Conservation (phyloP, 2,113 vertebrate species). For the Collichthys lucidus region DNA sequence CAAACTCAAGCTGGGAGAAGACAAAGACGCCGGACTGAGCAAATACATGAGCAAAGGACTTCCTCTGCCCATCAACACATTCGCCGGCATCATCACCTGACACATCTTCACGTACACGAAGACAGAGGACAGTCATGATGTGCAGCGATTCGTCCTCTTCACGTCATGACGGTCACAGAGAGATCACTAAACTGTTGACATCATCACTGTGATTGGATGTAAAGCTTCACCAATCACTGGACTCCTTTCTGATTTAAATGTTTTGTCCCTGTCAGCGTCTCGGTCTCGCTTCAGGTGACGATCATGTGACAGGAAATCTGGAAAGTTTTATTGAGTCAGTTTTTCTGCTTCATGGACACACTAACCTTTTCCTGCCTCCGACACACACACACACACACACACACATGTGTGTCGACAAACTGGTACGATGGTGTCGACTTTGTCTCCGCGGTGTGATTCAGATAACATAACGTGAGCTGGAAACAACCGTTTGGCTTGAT, state of each 20-base stretch:
- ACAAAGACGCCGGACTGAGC: slow-evolving; percentile 80
- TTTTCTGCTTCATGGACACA: slow-evolving; percentile 41
- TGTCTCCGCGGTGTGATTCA: neutral
- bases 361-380: slow-evolving; percentile 52
- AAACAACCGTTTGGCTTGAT: too few relatives aligned
- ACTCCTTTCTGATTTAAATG: too few relatives aligned
- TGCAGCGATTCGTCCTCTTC: too few relatives aligned
- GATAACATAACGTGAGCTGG: neutral
- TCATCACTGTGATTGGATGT: too few relatives aligned
- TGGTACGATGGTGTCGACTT: slow-evolving; percentile 30
- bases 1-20: slow-evolving; percentile 69
- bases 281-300: too few relatives aligned
- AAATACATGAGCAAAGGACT: slow-evolving; percentile 88
- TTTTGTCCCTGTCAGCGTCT: too few relatives aligned
- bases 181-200: too few relatives aligned
- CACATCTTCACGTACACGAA: too few relatives aligned
- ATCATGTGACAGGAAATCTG: neutral
- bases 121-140: too few relatives aligned
- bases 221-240: too few relatives aligned
- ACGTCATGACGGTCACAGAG: too few relatives aligned
- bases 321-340: slow-evolving; percentile 1
- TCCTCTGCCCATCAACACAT: slow-evolving; percentile 93
- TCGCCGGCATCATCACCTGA: slow-evolving; percentile 90
- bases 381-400: neutral
- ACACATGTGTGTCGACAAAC: neutral